Evolutionary conservation across 2,888 invertebrate genomes (phyloP).

Genomic region (Pyralis farinalis): DNA sequence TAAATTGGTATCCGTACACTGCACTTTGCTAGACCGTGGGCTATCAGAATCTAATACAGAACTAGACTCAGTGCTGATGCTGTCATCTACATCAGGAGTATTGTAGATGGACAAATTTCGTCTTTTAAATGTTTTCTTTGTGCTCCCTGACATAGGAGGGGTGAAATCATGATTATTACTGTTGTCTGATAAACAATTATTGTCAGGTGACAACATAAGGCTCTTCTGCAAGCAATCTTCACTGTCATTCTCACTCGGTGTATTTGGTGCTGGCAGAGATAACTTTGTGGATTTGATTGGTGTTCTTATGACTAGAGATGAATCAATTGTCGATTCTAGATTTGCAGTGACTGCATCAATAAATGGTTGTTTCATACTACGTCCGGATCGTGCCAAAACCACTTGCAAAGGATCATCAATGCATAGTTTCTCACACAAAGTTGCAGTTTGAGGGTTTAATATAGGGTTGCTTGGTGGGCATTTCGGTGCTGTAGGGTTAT

Average conservation of each 20-base stretch:
- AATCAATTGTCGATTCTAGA: conserved; percentile 10
- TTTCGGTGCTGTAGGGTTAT: conserved; percentile 59
- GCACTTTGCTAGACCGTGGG: conserved; percentile 44
- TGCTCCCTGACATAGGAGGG: conserved; percentile 42
- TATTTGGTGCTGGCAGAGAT: conserved; percentile 60
- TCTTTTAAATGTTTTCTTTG: conserved; percentile 65
- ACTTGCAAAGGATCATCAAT: conserved; percentile 91
- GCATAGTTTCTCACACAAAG: conserved; percentile 84
- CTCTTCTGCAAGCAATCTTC: conserved; percentile 30
- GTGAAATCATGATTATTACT: conserved; percentile 37
- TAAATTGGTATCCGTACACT: conserved; percentile 23
- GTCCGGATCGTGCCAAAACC: conserved; percentile 75
- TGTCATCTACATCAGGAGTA: conserved; percentile 47
- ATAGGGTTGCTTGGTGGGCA: conserved; percentile 70
- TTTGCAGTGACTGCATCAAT: conserved; percentile 15
- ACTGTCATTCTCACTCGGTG: conserved; percentile 44
- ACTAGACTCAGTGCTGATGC: conserved; percentile 36
- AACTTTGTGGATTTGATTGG: conserved; percentile 52
- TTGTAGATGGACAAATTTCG: conserved; percentile 66
- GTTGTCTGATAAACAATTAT: conserved; percentile 34
- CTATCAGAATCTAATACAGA: conserved; percentile 38
- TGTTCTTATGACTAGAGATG: conserved; percentile 26
- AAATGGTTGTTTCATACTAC: conserved; percentile 47
- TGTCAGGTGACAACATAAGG: conserved; percentile 28
- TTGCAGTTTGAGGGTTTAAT: conserved; percentile 85